Evolutionary conservation across 2,888 invertebrate genomes (phyloP).

Genomic region (Nomada goodeniana): DNA sequence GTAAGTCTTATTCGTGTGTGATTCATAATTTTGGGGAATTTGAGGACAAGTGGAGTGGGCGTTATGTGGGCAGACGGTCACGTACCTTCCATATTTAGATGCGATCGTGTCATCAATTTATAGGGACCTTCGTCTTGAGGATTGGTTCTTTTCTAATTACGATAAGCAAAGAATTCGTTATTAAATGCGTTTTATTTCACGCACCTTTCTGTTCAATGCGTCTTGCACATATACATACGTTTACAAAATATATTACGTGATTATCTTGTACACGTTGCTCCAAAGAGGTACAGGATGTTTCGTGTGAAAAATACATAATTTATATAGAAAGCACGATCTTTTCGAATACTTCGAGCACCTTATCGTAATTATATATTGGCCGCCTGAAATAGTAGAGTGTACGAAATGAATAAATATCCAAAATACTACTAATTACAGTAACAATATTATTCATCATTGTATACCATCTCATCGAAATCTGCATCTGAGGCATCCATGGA

Average conservation of each 20-base stretch:
- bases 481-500: conserved; percentile 34
- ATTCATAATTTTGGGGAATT: conserved; percentile 61
- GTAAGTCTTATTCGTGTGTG: background rate
- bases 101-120: conserved; percentile 48
- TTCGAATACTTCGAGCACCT: background rate
- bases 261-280: background rate
- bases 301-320: background rate
- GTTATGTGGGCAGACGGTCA: conserved; percentile 66
- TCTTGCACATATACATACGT: background rate
- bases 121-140: conserved; percentile 10
- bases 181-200: conserved; percentile 29
- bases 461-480: conserved; percentile 46
- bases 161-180: background rate
- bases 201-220: conserved; percentile 2
- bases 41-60: conserved; percentile 60
- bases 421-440: background rate
- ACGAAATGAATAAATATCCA: background rate
- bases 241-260: conserved; percentile 13
- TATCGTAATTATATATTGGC: conserved; percentile 22
- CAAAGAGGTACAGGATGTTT: background rate
- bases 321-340: background rate
- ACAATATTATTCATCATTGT: background rate
- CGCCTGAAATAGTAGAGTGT: conserved; percentile 29
- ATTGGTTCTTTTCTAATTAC: conserved; percentile 19
- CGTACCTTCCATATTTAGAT: conserved; percentile 72